phyloP scores from a whole-genome alignment of 2,888 invertebrate species.

The Aethes cnicana region DNA sequence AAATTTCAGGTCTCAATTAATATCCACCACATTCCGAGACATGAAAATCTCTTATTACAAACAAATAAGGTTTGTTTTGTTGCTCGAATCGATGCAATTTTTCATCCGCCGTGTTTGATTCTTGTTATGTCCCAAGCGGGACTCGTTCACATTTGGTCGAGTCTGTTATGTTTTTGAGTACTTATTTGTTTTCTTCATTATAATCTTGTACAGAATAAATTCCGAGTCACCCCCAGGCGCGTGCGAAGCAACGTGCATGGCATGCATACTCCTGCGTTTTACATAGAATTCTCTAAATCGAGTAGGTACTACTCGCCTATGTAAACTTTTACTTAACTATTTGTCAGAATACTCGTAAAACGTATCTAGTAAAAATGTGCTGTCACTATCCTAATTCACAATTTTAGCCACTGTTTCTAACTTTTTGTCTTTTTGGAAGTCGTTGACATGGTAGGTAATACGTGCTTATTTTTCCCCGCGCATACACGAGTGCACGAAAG shows the following conservation, averaged over 20 bases:
- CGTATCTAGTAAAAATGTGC: no score
- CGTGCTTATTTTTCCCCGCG: neutral
- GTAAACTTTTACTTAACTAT: no score
- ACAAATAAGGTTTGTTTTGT: neutral
- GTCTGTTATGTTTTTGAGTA: neutral
- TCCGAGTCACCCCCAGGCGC: no score
- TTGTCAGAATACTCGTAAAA: no score
- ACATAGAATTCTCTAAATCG: no score
- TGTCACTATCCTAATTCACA: no score
- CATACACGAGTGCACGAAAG: conserved; percentile 8
- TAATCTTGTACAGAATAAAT: no score
- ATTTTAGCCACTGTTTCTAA: no score
- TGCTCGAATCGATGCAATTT: conserved; percentile 11
- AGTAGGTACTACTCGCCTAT: no score
- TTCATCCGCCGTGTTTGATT: conserved; percentile 16
- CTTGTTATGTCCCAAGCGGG: conserved; percentile 19
- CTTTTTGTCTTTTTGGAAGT: no score
- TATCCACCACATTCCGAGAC: neutral
- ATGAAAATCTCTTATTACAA: neutral
- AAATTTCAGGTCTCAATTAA: neutral
- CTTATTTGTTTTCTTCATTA: conserved; percentile 2
- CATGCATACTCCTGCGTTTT: no score
- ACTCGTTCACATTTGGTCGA: conserved; percentile 12
- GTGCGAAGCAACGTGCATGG: no score
- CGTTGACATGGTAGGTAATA: neutral